Evolutionary conservation across 2,888 invertebrate genomes (phyloP), one percentile per base, ranked within the genome.

Genomic region (Lydus trimaculatus): DNA sequence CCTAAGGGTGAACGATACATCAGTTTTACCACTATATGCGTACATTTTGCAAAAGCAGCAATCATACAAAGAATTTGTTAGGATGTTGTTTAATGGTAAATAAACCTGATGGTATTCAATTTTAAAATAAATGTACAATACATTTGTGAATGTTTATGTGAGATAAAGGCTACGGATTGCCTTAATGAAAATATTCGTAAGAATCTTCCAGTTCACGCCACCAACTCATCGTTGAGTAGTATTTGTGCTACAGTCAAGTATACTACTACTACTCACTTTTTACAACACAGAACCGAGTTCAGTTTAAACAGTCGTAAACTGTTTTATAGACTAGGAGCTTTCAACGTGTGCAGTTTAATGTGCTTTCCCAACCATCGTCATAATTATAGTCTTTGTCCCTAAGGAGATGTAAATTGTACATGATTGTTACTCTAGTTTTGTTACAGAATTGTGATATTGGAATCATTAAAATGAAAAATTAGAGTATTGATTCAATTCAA

Each of bases 311-410:
- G 80, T 82, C 83, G 81, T 83, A 83, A 84, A 83, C 80, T 75
- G 81, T 82, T 83, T 84, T 82, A 84, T 83, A 83, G 82, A 81
- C 81, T 70, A 75, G 80, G 11, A 78, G 83, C 83, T 84, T 83
- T 83, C 81, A 83, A 76, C 82, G 80, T 81, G 81, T 81, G 79
- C 79, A 81, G 77, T 80, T 79, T 80, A 83, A 82, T 81, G 82
- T 76, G 79, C 81, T 79, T 76, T 78, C 76, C 25, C 80, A 80
- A 75, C 82, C 79, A 82, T 83, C 79, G 81, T 77, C 80, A 80
- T 82, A 83, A 83, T 83, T 82, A 82, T 81, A 81, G n/a, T n/a
- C 80, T 80, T 80, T 81, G 80, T 81, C 82, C 80, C 81, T 73
- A 72, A 79, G 80, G 81, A 77, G 77, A 76, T 74, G 76, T 78